phyloP scores from a whole-genome alignment of 2,888 invertebrate genomes.

The Abrostola tripartita region DNA sequence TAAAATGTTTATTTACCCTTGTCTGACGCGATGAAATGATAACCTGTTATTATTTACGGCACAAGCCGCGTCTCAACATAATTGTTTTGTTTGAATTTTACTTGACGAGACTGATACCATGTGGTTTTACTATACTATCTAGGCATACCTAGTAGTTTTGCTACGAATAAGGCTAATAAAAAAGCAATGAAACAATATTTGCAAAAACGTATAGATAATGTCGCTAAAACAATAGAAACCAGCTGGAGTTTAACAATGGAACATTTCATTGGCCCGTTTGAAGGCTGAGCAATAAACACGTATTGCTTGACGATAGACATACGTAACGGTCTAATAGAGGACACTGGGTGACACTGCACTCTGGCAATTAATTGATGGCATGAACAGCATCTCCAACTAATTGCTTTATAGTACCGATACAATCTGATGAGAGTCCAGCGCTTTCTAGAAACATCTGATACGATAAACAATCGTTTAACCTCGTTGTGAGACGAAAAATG shows the following conservation, averaged over 20 bases:
- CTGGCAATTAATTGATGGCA: slow-evolving; percentile 34
- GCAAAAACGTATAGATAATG: slow-evolving; percentile 4
- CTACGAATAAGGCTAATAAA: background rate
- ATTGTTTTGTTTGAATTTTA: slow-evolving; percentile 15
- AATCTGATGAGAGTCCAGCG: too few relatives aligned
- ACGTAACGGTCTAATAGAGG: slow-evolving; percentile 22
- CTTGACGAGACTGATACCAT: slow-evolving; percentile 12
- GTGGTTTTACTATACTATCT: background rate
- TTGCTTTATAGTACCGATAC: slow-evolving; percentile 29
- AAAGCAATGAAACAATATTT: slow-evolving; percentile 2
- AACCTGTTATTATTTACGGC: slow-evolving; percentile 36
- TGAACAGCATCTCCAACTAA: slow-evolving; percentile 27
- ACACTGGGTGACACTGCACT: slow-evolving; percentile 45
- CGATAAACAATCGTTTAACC: too few relatives aligned
- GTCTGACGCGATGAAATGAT: slow-evolving; percentile 14
- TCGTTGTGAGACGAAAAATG: too few relatives aligned
- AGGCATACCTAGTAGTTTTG: background rate
- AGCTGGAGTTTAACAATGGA: slow-evolving; percentile 32
- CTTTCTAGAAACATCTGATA: slow-evolving; percentile 7
- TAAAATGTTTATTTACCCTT: slow-evolving; percentile 31
- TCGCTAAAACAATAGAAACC: slow-evolving; percentile 14
- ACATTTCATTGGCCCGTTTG: slow-evolving; percentile 14
- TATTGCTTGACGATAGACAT: slow-evolving; percentile 24
- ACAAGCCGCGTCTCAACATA: slow-evolving; percentile 2
- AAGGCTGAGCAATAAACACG: slow-evolving; percentile 20